phyloP scores from a whole-genome alignment of 2,113 vertebrate genomes.

The Phalacrocorax aristotelis region DNA sequence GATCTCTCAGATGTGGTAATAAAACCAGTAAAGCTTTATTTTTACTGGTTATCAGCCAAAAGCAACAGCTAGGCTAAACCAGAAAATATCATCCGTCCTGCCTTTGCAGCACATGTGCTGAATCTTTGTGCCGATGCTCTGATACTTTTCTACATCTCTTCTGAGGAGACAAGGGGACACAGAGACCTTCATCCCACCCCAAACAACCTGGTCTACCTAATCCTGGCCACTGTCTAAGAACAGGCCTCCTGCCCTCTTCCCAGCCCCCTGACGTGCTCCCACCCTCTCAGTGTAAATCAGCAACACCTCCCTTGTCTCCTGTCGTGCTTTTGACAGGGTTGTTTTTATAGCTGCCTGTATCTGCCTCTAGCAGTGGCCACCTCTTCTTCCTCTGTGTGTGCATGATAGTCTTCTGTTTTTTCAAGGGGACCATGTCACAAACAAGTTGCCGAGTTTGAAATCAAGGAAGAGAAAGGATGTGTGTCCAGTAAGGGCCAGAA shows the following conservation, averaged over 20 bases:
- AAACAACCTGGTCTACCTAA: background rate
- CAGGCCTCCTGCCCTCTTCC: background rate
- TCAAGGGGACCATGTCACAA: background rate
- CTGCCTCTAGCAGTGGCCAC: background rate
- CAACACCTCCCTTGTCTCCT: background rate
- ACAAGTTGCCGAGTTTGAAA: background rate
- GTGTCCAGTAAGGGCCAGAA: background rate
- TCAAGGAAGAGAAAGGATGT: background rate
- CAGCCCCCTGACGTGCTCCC: background rate
- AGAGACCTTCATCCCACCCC: background rate
- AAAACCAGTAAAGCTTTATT: background rate
- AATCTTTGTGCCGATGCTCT: background rate
- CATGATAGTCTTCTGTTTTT: background rate
- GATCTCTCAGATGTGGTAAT: background rate
- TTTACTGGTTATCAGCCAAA: conserved; percentile 7
- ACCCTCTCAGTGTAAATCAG: background rate
- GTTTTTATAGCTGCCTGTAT: background rate
- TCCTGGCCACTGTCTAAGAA: background rate
- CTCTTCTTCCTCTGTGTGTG: background rate
- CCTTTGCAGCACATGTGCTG: background rate
- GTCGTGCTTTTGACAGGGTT: background rate
- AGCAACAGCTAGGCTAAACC: background rate
- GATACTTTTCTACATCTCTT: background rate
- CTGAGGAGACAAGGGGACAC: background rate
- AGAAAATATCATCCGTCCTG: background rate